These are phyloP conservation scores for Staurois parvus DNA, from an alignment of 2,797 vertebrate species.

Conservation along the genomic window DNA sequence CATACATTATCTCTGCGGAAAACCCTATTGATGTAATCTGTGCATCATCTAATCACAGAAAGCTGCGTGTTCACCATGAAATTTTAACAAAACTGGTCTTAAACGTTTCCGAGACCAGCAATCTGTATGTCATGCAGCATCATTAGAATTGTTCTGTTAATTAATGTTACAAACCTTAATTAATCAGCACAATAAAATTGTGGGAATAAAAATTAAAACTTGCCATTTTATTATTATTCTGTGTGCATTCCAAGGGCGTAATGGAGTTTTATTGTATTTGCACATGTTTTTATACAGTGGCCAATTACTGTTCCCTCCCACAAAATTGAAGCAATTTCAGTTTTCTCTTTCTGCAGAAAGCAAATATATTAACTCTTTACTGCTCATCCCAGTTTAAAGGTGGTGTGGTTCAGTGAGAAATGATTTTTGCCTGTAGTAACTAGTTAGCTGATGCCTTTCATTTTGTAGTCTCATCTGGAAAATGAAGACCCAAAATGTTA, in stretches of 20 bases:
- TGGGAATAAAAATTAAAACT: conserved; percentile 37
- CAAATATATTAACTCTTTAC: conserved; percentile 28
- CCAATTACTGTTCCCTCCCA: conserved; percentile 42
- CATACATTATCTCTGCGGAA: too few relatives aligned
- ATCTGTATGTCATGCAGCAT: conserved; percentile 18
- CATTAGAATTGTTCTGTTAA: conserved; percentile 20
- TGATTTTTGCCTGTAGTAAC: too few relatives aligned
- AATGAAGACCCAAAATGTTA: not conserved
- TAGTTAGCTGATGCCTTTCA: too few relatives aligned
- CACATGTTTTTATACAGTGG: conserved; percentile 46
- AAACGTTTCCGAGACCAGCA: not conserved
- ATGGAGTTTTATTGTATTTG: conserved; percentile 53
- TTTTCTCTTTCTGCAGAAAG: conserved; percentile 29
- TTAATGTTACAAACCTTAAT: conserved; percentile 53
- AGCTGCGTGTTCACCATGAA: not conserved
- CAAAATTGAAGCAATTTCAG: conserved; percentile 58
- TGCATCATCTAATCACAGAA: not conserved
- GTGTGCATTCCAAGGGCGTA: conserved; percentile 35
- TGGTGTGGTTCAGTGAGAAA: too few relatives aligned
- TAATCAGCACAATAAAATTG: conserved; percentile 41
- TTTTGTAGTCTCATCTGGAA: too few relatives aligned
- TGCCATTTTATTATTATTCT: conserved; percentile 35
- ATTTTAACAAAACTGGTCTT: not conserved
- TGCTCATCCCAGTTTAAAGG: not conserved
- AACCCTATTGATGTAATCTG: too few relatives aligned